A percentile compares a stretch with the other conserved stretches of the same genome.
Evolutionary conservation across 2,113 vertebrate genomes (phyloP).

Genomic region (Polypterus bichir): DNA sequence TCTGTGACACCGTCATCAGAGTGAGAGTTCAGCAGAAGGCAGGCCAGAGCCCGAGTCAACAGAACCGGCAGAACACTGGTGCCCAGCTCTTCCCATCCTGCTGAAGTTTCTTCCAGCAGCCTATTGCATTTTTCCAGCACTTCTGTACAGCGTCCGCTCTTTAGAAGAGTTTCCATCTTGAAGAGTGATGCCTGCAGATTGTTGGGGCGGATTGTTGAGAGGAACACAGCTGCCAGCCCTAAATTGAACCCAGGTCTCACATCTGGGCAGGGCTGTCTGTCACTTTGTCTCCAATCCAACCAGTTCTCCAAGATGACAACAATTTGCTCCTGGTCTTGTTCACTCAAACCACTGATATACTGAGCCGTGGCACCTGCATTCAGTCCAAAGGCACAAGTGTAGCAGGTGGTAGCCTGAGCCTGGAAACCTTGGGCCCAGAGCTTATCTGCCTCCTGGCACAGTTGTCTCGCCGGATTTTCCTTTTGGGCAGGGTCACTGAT

Average conservation of each 20-base stretch:
- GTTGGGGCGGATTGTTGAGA: slow-evolving; percentile 60
- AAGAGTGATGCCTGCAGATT: slow-evolving; percentile 56
- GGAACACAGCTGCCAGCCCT: slow-evolving; percentile 59
- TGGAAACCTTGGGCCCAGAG: slow-evolving; percentile 43
- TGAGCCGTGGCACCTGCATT: slow-evolving; percentile 43
- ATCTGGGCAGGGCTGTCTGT: slow-evolving; percentile 31
- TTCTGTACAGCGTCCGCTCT: slow-evolving; percentile 39
- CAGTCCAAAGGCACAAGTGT: slow-evolving; percentile 67
- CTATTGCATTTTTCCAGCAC: slow-evolving; percentile 48
- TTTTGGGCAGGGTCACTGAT: too few relatives aligned
- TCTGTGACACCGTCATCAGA: slow-evolving; percentile 36
- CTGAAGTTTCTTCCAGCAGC: slow-evolving; percentile 40
- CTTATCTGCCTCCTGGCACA: slow-evolving; percentile 62
- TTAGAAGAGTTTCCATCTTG: slow-evolving; percentile 60
- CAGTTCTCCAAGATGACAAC: slow-evolving; percentile 58
- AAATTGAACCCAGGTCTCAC: slow-evolving; percentile 38
- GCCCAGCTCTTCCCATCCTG: slow-evolving; percentile 3
- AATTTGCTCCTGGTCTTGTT: slow-evolving; percentile 24
- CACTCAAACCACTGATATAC: slow-evolving; percentile 43
- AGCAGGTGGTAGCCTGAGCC: slow-evolving; percentile 52
- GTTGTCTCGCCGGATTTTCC: slow-evolving; percentile 6
- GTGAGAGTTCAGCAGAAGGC: slow-evolving; percentile 44
- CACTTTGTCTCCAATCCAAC: slow-evolving; percentile 36
- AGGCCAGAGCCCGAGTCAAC: slow-evolving; percentile 65
- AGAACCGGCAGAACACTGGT: slow-evolving; percentile 36